These are phyloP conservation scores for Vidua chalybeata DNA, from an alignment of 2,113 vertebrate genomes.

Conservation along the genomic window DNA sequence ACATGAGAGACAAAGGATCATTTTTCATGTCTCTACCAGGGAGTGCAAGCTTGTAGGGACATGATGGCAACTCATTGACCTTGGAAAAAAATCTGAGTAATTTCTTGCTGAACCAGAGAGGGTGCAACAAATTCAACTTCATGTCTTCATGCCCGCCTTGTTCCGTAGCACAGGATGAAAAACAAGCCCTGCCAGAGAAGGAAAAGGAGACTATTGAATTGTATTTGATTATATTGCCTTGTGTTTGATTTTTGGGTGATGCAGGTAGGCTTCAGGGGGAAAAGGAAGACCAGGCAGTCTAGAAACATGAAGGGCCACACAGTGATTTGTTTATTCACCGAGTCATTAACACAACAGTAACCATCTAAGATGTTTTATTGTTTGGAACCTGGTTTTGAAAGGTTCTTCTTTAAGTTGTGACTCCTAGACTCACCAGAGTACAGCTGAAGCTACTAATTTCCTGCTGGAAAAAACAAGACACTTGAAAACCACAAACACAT, in stretches of 20 bases:
- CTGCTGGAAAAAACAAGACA: neutral
- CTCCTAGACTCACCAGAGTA: neutral
- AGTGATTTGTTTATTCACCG: neutral
- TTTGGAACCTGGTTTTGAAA: neutral
- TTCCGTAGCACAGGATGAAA: neutral
- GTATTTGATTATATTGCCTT: neutral
- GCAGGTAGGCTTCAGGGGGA: neutral
- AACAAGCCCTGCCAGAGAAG: neutral
- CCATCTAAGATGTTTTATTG: neutral
- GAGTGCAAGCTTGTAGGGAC: neutral
- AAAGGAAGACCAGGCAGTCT: neutral
- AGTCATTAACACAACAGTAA: conserved; percentile 3
- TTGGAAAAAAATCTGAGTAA: neutral
- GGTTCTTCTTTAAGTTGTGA: neutral
- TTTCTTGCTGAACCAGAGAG: conserved; percentile 27
- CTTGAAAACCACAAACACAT: neutral
- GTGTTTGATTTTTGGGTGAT: neutral
- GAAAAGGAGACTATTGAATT: neutral
- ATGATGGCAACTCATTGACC: neutral
- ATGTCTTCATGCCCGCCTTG: neutral
- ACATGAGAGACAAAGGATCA: neutral
- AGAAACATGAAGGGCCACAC: neutral
- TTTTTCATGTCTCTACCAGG: neutral
- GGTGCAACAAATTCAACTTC: neutral
- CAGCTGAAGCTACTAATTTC: neutral